These are phyloP conservation scores for Plectrocnemia conspersa DNA, from an alignment of 1,140 invertebrate genomes.

Conservation along the genomic window DNA sequence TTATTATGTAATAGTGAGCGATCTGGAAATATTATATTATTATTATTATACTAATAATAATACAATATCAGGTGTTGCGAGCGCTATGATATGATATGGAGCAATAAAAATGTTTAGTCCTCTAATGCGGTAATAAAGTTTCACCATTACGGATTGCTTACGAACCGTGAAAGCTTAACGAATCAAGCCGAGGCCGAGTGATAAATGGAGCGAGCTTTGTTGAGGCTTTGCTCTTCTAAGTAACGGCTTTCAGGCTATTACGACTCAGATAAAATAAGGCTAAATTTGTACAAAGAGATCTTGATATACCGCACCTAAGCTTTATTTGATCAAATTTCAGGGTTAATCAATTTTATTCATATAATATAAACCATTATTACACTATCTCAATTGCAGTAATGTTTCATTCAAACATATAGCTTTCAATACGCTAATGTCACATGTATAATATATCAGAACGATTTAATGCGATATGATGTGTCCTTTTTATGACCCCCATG, in stretches of 20 bases:
- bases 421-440: too few species aligned
- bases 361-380: too few species aligned
- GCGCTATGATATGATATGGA: not conserved
- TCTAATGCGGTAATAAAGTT: not conserved
- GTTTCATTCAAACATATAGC: too few species aligned
- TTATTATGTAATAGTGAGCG: not conserved
- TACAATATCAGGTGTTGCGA: not conserved
- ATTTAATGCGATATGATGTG: constrained; percentile 6
- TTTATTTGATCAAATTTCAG: too few species aligned
- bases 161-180: constrained; percentile 15
- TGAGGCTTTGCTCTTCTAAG: constrained; percentile 18
- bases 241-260: constrained; percentile 24
- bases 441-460: too few species aligned
- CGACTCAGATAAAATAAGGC: too few species aligned
- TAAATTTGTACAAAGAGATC: too few species aligned
- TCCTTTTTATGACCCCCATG: not conserved
- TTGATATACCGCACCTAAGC: too few species aligned
- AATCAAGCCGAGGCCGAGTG: constrained; percentile 18
- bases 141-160: constrained; percentile 1
- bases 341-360: too few species aligned
- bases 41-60: not conserved
- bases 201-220: constrained; percentile 19
- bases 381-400: too few species aligned
- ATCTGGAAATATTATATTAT: constrained; percentile 1
- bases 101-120: not conserved